Base-by-base conservation (phyloP, 2,888 invertebrate species). In the Eubasilissa splendida region DNA sequence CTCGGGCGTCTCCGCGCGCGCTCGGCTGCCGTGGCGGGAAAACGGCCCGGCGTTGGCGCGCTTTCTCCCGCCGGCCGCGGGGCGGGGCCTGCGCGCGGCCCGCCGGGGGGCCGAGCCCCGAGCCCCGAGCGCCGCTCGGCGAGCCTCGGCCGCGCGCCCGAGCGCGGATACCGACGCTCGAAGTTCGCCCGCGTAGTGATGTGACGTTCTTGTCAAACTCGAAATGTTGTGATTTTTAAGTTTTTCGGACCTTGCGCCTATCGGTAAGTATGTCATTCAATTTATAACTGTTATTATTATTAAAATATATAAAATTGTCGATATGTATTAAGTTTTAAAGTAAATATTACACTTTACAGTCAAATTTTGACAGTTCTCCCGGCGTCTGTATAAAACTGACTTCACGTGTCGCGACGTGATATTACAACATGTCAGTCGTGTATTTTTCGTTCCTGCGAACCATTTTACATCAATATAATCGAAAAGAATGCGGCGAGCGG, bases 11-110 rank as follows among this genome's bases (percentile, higher is more conserved):
- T 66, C 76, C 83, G 83, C 79, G 60, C 42, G 70, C 76, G 66
- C 22, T 81, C 82, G 81, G 77, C 76, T 52, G 54, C 80, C 79
- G 77, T 80, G 82, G 80, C 82, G 82, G 81, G 77, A 82, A 82
- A 82, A 74, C 71, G 50, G 33, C 60, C 70, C 71, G 53, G 76
- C 59, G 60, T 68, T 52, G 68, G 71, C 75, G 74, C 78, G 59
- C 60, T 80, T 65, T 73, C 56, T 56, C 63, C 33, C 14, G 68
- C 54, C 22, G 33, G 65, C n/a, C n/a, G 31, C 31, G 65, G 77
- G 80, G 80, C 82, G 79, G 74, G 74, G 76, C 80, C 58, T 50
- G 52, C 58, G 10, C 68, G 14, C 68, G 53, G 75, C 77, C 80
- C 76, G 82, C 82, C 80, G 80, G 52, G 74, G 82, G 80, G 82